These are phyloP conservation scores for Indri indri DNA, from an alignment of 2,113 vertebrate species.

Conservation along the genomic window DNA sequence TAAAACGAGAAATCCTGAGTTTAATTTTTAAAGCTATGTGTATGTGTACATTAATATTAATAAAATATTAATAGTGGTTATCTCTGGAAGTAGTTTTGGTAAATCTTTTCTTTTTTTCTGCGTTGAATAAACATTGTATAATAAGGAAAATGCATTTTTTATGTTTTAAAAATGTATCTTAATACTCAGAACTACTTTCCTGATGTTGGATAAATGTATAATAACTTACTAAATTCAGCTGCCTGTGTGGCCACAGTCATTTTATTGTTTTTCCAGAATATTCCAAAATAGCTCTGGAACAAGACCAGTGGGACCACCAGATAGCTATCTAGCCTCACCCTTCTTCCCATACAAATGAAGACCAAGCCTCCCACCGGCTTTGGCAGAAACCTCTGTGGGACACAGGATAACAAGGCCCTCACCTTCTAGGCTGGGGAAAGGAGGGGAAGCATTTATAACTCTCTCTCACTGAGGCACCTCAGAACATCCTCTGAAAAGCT, in stretches of 20 bases:
- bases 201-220: conserved; percentile 56
- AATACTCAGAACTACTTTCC: conserved; percentile 41
- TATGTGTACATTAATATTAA: not conserved
- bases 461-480: not conserved
- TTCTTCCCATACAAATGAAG: conserved; percentile 61
- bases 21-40: not conserved
- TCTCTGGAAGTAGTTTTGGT: conserved; percentile 6
- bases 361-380: conserved; percentile 44
- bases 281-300: conserved; percentile 74
- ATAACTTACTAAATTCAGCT: conserved; percentile 62
- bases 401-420: not conserved
- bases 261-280: conserved; percentile 76
- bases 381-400: conserved; percentile 2
- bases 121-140: not conserved
- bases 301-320: conserved; percentile 70
- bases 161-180: conserved; percentile 40
- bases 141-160: conserved; percentile 11
- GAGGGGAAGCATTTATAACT: not conserved
- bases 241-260: conserved; percentile 74
- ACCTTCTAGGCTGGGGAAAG: not conserved
- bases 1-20: conserved; percentile 1
- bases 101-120: not conserved
- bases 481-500: conserved; percentile 40
- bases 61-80: conserved; percentile 7
- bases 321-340: conserved; percentile 67